A percentile compares a stretch with the other conserved stretches of the same genome.
phyloP scores from a whole-genome alignment of 2,888 invertebrate genomes.

The Pecten maximus region DNA sequence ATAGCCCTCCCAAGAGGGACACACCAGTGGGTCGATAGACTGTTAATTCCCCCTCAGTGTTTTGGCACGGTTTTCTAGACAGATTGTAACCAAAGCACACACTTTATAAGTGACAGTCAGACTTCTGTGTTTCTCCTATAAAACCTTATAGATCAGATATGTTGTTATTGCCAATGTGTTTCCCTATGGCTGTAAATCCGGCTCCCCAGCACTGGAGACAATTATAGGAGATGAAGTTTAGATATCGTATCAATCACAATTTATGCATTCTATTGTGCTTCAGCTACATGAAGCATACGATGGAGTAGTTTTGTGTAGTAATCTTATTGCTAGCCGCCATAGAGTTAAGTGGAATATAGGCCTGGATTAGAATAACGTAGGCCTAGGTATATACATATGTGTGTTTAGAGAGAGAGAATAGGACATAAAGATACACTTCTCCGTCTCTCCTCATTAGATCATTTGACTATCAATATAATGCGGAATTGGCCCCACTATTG shows the following conservation, averaged over 20 bases:
- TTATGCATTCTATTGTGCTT: background rate
- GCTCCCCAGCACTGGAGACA: background rate
- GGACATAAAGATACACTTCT: too few species aligned
- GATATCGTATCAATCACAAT: background rate
- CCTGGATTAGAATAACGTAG: too few species aligned
- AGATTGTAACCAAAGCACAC: background rate
- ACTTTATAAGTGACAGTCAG: background rate
- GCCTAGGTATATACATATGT: too few species aligned
- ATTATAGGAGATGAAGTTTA: background rate
- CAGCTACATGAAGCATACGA: too few species aligned
- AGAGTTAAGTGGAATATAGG: too few species aligned
- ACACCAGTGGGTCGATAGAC: background rate
- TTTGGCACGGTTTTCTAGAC: background rate
- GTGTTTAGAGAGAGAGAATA: too few species aligned
- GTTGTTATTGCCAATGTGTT: background rate
- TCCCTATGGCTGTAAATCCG: background rate
- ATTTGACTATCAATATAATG: too few species aligned
- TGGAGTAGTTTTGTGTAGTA: too few species aligned
- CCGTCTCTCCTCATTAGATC: too few species aligned
- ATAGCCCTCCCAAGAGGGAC: background rate
- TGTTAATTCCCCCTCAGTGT: constrained; percentile 15
- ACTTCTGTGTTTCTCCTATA: background rate
- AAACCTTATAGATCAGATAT: background rate
- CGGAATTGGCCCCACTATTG: too few species aligned
- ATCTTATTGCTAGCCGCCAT: too few species aligned